Evolutionary conservation across 2,888 invertebrate species (phyloP).

Genomic region (Caenorhabditis doughertyi): DNA sequence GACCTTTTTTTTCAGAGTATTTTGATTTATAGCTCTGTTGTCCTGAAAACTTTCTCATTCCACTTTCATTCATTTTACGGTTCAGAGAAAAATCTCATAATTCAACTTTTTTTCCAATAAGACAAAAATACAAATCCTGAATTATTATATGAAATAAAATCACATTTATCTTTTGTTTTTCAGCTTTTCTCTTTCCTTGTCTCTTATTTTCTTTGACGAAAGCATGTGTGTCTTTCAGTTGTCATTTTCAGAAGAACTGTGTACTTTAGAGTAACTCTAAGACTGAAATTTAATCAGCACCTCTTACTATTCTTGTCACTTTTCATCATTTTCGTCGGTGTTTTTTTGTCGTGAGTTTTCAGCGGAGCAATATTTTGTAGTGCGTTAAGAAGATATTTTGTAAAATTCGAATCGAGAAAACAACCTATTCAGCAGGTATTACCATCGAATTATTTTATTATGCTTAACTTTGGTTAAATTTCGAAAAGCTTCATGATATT

Average conservation of each 20-base stretch:
- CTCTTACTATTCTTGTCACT: conserved; percentile 9
- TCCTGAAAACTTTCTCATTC: no score
- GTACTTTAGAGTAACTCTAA: conserved; percentile 8
- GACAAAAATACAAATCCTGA: no score
- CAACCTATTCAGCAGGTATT: no score
- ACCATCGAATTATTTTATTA: no score
- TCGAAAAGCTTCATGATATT: no score
- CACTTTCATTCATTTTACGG: no score
- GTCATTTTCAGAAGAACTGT: conserved; percentile 22
- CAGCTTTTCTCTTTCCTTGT: not conserved
- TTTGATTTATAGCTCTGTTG: not conserved
- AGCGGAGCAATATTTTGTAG: not conserved
- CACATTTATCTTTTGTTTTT: not conserved
- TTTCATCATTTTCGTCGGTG: not conserved
- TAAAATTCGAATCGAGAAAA: no score
- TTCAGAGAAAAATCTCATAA: no score
- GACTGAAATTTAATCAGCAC: conserved; percentile 6
- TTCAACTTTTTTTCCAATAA: no score
- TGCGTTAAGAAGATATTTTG: no score
- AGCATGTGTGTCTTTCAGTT: not conserved
- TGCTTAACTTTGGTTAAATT: no score
- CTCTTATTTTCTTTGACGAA: not conserved
- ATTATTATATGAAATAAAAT: not conserved
- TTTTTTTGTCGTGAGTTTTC: not conserved
- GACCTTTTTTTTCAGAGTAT: not conserved